Percentiles rank a stretch among this genome's conserved stretches.
phyloP scores from a whole-genome alignment of 2,113 vertebrate species.

The Halcyon senegalensis region DNA sequence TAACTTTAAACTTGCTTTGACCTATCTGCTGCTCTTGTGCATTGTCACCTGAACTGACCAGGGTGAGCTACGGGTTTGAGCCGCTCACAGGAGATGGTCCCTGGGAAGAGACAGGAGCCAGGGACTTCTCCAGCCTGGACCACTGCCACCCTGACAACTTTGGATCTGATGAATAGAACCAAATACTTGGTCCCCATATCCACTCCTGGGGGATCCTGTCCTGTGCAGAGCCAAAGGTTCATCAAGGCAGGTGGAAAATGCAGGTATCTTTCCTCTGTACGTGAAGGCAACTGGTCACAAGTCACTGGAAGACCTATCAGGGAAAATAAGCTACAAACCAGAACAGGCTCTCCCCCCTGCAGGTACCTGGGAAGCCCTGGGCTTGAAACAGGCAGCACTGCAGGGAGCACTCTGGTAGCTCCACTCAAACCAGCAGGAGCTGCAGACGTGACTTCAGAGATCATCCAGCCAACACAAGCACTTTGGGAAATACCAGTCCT shows the following conservation, averaged over 20 bases:
- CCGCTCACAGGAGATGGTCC: neutral
- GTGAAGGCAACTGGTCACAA: neutral
- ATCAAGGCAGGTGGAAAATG: neutral
- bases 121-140: neutral
- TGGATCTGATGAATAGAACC: neutral
- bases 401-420: neutral
- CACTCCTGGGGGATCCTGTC: neutral
- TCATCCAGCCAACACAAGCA: neutral
- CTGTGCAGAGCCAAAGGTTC: neutral
- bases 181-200: neutral
- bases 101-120: neutral
- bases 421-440: accelerated
- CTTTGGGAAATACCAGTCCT: neutral
- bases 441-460: neutral
- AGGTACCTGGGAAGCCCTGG: neutral
- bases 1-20: neutral
- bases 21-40: neutral
- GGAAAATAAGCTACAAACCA: neutral
- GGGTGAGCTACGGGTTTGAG: neutral
- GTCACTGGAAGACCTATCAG: neutral
- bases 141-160: neutral
- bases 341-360: neutral
- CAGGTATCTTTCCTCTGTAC: neutral
- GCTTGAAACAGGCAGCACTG: neutral
- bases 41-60: accelerated